Evolutionary conservation across 2,888 invertebrate species (phyloP), one percentile per base, ranked within the genome.

Genomic region (Tinea pellionella): DNA sequence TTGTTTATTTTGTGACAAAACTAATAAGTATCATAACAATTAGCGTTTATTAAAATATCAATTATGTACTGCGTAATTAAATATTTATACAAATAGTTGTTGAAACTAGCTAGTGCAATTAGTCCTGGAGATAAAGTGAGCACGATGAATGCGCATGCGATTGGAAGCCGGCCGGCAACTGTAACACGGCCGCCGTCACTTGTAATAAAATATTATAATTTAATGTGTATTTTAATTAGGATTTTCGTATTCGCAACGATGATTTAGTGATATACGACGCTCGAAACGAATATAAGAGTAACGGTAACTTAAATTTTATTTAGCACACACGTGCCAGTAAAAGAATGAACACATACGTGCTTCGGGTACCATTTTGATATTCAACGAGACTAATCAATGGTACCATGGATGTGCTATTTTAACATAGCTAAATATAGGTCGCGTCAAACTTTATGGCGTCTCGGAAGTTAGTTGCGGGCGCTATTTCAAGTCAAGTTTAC

Each of bases 51-150:
- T 47, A 47, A 15, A 15, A 47, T 47, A 47, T 15, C 47, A 47
- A 15, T 47, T 47, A 47, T 8, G 4, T n/a, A 47, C 15, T 15
- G 13, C 24, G 57, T 47, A 43, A 58, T 56, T 57, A 29, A 57
- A 11, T 16, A 57, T 15, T 61, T 24, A 41, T 55, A 60, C 55
- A 55, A 55, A 55, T 53, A 51, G 53, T 53, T 13, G 18, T n/a
- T n/a, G n/a, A n/a, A n/a, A n/a, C n/a, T n/a, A 15, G 32, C 12
- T 55, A 32, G 32, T 57, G 41, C 55, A 60, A 60, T 53, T 60
- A 60, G 29, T 60, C 47, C 18, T 30, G 16, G 15, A 32, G 57
- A 32, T 57, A 57, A 57, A 32, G 16, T 32, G 32, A 15, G 1
- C 57, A 55, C 24, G 32, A n/a, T 13, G 15, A 19, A 32, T 32